A percentile compares a stretch with the other conserved stretches of the same genome.
phyloP scores from a whole-genome alignment of 1,140 invertebrate genomes.

The Littorina saxatilis region DNA sequence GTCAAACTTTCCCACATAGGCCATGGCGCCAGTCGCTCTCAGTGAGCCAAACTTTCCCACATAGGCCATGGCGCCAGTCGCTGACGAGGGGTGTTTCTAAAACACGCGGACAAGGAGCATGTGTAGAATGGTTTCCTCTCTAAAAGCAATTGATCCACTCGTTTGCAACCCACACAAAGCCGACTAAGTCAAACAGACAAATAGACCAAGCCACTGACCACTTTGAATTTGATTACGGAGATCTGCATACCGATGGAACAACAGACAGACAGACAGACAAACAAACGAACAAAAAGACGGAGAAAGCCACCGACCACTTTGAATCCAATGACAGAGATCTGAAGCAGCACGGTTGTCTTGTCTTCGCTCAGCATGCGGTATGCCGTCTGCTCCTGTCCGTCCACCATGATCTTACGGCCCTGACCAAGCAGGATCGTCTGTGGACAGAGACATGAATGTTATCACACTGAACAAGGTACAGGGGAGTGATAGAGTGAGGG shows the following conservation, averaged over 20 bases:
- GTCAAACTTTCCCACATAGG: no score
- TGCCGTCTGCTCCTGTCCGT: conserved; percentile 26
- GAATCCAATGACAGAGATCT: not conserved
- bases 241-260: not conserved
- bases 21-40: no score
- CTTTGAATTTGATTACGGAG: not conserved
- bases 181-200: no score
- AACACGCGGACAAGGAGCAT: no score
- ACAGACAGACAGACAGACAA: not conserved
- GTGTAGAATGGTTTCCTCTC: no score
- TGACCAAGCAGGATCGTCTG: conserved; percentile 34
- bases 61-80: no score
- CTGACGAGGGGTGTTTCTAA: no score
- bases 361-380: not conserved
- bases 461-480: no score
- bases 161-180: no score
- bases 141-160: no score
- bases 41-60: no score
- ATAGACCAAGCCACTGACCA: not conserved
- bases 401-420: conserved; percentile 11
- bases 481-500: no score
- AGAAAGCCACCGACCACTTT: conserved; percentile 3
- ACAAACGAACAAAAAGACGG: not conserved
- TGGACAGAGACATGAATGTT: not conserved
- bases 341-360: not conserved